Base-by-base conservation (phyloP, 2,888 invertebrate genomes). In the Unio delphinus region DNA sequence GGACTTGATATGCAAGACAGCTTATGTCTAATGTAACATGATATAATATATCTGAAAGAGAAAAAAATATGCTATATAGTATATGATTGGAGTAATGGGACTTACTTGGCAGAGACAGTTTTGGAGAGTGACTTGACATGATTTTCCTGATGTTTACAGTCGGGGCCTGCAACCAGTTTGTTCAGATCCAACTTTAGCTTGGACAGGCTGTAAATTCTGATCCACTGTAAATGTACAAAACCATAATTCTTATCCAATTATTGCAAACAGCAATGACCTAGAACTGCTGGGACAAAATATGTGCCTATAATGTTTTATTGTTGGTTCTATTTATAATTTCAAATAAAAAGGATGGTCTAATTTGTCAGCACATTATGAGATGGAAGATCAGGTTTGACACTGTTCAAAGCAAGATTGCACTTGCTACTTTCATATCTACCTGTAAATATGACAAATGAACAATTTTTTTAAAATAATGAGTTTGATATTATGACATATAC, bases 161-260 rank as follows among this genome's bases (percentile, higher is more conserved):
- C 90, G 8, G 89, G 88, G 3, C 88, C 88, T 5, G 88, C 85
- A 54, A 89, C 85, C 64, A 90, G 82, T 58, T 84, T 86, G 72
- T 84, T 84, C 56, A 90, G 82, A 71, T 90, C 88, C 54, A 90
- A 80, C 72, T 88, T 88, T 70, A 90, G 79, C 67, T 87, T 88
- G 17, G 79, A 80, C 60, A 90, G 76, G 72, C 89, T 86, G 78
- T 88, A 90, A 70, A 87, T 74, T 60, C 86, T 79, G 78, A 90
- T 72, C 90, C 90, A 90, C 85, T 87, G 78, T 61, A 82, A 78
- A 20, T 15, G 45, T 45, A 45, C 45, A 45, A 45, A 45, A 45
- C 45, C 15, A 45, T 45, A 11, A 45, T 45, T 45, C 45, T 15
- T 45, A 45, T 45, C 45, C 15, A 45, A 34, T 7, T 34, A 15